Evolutionary conservation across 2,797 vertebrate species (phyloP).

Genomic region (Moxostoma hubbsi): DNA sequence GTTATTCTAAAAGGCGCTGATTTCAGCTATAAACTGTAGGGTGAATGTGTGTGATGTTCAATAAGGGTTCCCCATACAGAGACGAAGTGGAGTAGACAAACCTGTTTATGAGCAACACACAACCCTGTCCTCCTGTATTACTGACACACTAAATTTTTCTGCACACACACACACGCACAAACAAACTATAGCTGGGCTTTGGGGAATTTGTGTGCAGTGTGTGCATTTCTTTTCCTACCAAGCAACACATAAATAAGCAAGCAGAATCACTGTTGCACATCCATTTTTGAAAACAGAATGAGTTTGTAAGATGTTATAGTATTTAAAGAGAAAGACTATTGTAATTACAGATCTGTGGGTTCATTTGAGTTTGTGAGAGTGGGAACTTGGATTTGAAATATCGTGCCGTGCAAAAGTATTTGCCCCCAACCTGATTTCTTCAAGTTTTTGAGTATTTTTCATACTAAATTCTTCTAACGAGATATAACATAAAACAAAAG

Average conservation of each 20-base stretch:
- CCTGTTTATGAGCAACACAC: slow-evolving; percentile 70
- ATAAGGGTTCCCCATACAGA: slow-evolving; percentile 58
- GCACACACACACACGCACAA: slow-evolving; percentile 35
- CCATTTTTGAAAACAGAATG: not conserved
- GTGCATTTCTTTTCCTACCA: not conserved
- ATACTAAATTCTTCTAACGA: too few relatives aligned
- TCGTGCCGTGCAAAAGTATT: too few relatives aligned
- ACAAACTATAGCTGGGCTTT: slow-evolving; percentile 18
- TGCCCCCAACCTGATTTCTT: too few relatives aligned
- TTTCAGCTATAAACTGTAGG: slow-evolving; percentile 75
- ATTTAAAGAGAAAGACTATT: not conserved
- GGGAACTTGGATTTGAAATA: too few relatives aligned
- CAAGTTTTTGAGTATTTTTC: too few relatives aligned
- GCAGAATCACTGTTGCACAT: not conserved
- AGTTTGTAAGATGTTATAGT: not conserved
- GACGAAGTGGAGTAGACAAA: slow-evolving; percentile 62
- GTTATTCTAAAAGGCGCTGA: slow-evolving; percentile 76
- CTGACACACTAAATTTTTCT: slow-evolving; percentile 32
- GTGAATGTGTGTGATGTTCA: slow-evolving; percentile 64
- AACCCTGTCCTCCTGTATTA: slow-evolving; percentile 73
- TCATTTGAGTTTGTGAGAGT: not conserved
- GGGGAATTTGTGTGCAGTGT: slow-evolving; percentile 14
- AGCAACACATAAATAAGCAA: slow-evolving; percentile 2
- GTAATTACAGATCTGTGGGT: not conserved
- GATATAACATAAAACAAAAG: too few relatives aligned